Base-by-base conservation (phyloP, 2,797 vertebrate species). In the Spinus pinus region DNA sequence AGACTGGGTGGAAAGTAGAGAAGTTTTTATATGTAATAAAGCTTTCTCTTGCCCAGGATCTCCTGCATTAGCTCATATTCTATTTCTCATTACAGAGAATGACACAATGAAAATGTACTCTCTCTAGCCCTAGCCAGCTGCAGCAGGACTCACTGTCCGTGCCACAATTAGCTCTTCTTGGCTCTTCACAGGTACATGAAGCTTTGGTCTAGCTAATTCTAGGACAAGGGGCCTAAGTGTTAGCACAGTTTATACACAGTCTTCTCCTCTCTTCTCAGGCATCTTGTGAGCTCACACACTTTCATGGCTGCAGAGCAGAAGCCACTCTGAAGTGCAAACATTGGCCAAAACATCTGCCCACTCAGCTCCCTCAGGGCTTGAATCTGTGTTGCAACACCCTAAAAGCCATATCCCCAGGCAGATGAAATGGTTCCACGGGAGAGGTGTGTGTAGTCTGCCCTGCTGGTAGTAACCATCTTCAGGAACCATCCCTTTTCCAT, bases 61-160 rank as follows among this genome's bases (percentile, higher is more conserved):
- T 85, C 65, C 57, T 78, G 57, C 46, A 79, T 87, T 69, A 91
- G 65, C 84, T 95, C 37, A 67, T 88, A 61, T 86, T 92, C 86
- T 85, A 72, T 50, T 88, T 91, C 84, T 92, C 69, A 82, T 92
- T 88, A 78, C 58, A 85, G 83, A 72, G 86, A 81, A 75, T 78
- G 79, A 89, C 81, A 91, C 28, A 83, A 87, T 23, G 75, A 87
- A 88, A 89, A 92, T 27, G 28, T 47, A 5, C 21, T 85, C 69
- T 70, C 85, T 70, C 67, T 42, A 71, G 49, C 25, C 17, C 31
- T 60, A 24, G 54, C 66, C 57, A 73, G 24, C 88, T 86, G 35
- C 37, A 66, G 53, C 20, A 80, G 62, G 24, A 77, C 70, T 90
- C 20, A 6, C 61, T 37, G n/a, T 58, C 77, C 9, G 0, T 57